Percentiles rank a stretch among this genome's conserved stretches.
phyloP scores from a whole-genome alignment of 2,888 invertebrate species.

The Drosophila dives region DNA sequence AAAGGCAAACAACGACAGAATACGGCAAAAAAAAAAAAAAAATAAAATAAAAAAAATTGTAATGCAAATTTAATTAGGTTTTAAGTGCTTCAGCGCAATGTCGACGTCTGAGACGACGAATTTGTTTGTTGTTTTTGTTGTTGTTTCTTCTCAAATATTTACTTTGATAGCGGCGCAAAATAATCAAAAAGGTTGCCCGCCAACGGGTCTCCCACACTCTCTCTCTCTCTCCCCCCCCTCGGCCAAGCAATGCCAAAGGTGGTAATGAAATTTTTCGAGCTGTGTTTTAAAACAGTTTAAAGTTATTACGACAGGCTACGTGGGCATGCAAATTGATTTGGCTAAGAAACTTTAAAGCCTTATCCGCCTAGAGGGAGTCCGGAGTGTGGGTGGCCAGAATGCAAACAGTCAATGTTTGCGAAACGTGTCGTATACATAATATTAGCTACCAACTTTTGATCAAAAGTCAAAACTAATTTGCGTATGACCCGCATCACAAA shows the following conservation, averaged over 20 bases:
- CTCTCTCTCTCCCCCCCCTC: neutral
- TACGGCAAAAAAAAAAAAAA: constrained; percentile 42
- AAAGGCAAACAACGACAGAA: constrained; percentile 45
- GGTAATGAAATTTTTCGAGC: constrained; percentile 80
- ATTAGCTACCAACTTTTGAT: constrained; percentile 62
- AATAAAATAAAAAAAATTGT: constrained; percentile 65
- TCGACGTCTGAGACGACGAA: constrained; percentile 61
- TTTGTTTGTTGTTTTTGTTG: constrained; percentile 44
- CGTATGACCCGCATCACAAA: constrained; percentile 76
- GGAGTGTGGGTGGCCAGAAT: constrained; percentile 11
- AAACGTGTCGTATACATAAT: constrained; percentile 63
- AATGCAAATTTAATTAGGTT: constrained; percentile 81
- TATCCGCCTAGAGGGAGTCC: neutral
- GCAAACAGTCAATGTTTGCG: constrained; percentile 58
- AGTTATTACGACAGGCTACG: constrained; percentile 71
- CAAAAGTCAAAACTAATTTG: constrained; percentile 71
- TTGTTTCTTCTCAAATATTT: constrained; percentile 75
- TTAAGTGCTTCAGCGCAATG: constrained; percentile 76
- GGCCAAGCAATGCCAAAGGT: constrained; percentile 45
- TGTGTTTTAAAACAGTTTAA: constrained; percentile 78
- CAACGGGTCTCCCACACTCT: neutral
- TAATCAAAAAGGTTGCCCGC: constrained; percentile 74
- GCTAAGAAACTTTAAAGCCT: constrained; percentile 65
- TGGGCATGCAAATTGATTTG: constrained; percentile 74
- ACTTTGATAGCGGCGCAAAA: constrained; percentile 75